Percentiles rank a stretch among this genome's conserved stretches.
Conservation (phyloP, 2,113 vertebrate genomes). For the Mungos mungo region DNA sequence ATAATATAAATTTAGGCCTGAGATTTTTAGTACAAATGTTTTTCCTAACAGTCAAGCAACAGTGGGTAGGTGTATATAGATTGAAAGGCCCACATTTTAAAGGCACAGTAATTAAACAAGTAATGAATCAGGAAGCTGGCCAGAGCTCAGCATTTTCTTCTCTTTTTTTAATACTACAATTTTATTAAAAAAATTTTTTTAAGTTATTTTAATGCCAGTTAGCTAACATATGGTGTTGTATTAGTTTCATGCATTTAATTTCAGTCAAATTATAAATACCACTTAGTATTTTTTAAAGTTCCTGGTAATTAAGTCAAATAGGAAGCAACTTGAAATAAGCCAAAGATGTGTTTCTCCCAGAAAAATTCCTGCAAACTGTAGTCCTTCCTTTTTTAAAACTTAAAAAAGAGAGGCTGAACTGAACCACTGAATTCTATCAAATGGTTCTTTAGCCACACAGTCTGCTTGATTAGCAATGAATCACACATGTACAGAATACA, state of each 20-base stretch:
- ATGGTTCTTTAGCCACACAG: not conserved
- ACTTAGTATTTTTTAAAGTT: not conserved
- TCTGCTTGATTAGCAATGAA: not conserved
- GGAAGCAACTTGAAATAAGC: not conserved
- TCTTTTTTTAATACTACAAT: not conserved
- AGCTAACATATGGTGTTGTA: not conserved
- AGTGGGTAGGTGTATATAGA: not conserved
- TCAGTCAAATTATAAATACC: not conserved
- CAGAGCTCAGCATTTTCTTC: not conserved
- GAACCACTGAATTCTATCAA: not conserved
- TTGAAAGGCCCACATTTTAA: not conserved
- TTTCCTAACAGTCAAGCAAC: not conserved
- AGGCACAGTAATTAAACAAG: constrained; percentile 10
- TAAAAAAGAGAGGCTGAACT: not conserved
- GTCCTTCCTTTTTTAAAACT: constrained; percentile 7
- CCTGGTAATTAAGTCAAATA: constrained; percentile 1
- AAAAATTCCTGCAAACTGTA: constrained; percentile 7
- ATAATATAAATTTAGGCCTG: not conserved
- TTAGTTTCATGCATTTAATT: not conserved
- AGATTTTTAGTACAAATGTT: not conserved
- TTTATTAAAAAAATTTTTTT: not conserved
- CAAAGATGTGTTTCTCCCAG: constrained; percentile 8
- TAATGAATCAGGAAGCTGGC: not conserved
- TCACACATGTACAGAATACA: not conserved
- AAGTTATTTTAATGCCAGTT: not conserved